These are phyloP conservation scores for Pelodiscus sinensis DNA, from an alignment of 2,113 vertebrate species.

Conservation along the genomic window DNA sequence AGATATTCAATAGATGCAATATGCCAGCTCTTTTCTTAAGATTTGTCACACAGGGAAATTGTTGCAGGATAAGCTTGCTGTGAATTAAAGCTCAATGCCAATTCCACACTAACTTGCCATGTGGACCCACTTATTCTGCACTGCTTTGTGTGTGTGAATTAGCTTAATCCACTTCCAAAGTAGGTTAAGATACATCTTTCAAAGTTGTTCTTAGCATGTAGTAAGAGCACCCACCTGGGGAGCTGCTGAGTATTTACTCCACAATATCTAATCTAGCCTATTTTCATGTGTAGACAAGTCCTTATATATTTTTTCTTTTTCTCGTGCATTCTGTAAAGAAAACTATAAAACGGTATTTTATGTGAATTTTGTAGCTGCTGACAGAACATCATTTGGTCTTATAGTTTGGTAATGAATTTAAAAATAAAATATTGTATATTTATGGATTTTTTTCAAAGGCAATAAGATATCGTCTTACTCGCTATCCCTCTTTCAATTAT, in stretches of 20 bases:
- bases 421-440: background rate
- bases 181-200: background rate
- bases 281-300: background rate
- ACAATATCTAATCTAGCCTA: background rate
- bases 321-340: background rate
- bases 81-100: background rate
- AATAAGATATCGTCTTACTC: too few species aligned
- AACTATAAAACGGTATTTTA: background rate
- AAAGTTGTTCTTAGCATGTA: background rate
- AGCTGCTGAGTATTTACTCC: background rate
- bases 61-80: background rate
- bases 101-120: background rate
- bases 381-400: background rate
- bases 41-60: background rate
- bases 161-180: background rate
- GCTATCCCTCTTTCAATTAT: too few species aligned
- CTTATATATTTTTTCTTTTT: background rate
- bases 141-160: background rate
- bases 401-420: background rate
- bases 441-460: background rate
- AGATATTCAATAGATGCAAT: background rate
- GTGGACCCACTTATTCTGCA: too few species aligned
- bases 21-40: rapidly evolving
- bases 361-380: background rate
- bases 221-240: background rate